A percentile compares a stretch with the other conserved stretches of the same genome.
Evolutionary conservation across 2,797 vertebrate genomes (phyloP).

Genomic region (Ctenosaura bakeri): DNA sequence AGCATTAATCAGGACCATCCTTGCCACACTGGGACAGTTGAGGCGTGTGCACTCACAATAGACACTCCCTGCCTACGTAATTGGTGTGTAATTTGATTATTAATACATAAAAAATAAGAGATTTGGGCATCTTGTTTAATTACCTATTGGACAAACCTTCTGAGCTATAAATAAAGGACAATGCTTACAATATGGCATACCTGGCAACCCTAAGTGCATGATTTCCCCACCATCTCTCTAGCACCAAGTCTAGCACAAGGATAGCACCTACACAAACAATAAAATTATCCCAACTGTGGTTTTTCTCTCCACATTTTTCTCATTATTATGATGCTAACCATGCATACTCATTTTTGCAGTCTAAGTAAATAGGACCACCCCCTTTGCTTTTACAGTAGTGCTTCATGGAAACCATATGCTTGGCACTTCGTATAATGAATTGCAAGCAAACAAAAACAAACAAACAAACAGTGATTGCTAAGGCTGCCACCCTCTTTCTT

Average conservation of each 20-base stretch:
- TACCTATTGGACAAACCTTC: too few relatives aligned
- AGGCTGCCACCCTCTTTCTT: conserved; percentile 27
- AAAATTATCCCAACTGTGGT: conserved; percentile 16
- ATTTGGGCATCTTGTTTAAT: too few relatives aligned
- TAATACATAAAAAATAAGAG: too few relatives aligned
- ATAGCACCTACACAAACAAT: conserved; percentile 25
- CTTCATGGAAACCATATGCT: conserved; percentile 52
- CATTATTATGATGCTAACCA: conserved; percentile 59
- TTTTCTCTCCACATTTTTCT: conserved; percentile 18
- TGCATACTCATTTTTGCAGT: conserved; percentile 31
- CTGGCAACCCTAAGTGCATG: background rate
- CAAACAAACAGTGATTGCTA: conserved; percentile 28
- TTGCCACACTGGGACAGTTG: too few relatives aligned
- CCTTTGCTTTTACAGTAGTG: conserved; percentile 52
- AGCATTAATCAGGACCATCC: too few relatives aligned
- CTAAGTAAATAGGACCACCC: conserved; percentile 67
- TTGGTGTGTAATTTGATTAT: too few relatives aligned
- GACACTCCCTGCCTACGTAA: too few relatives aligned
- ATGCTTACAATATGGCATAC: background rate
- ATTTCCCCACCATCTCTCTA: background rate
- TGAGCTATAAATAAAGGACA: too few relatives aligned
- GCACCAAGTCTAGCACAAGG: background rate
- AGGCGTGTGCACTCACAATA: too few relatives aligned
- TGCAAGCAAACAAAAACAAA: conserved; percentile 28
- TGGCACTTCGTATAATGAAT: conserved; percentile 40